Conservation (phyloP, 2,113 vertebrate genomes). For the Thymallus thymallus region DNA sequence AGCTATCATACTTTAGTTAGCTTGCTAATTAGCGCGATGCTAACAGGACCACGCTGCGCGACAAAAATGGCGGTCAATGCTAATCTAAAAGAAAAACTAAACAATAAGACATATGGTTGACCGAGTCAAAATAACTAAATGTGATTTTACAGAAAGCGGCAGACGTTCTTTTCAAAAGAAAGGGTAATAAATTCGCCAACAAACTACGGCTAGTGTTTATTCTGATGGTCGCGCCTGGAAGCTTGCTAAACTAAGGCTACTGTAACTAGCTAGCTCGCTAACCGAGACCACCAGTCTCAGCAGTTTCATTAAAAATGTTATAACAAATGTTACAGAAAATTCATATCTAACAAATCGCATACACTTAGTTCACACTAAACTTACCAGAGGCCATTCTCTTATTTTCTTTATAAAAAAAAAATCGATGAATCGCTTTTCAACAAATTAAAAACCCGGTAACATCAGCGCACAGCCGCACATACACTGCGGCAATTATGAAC, state of each 20-base stretch:
- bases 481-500: slow-evolving; percentile 63
- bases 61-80: slow-evolving; percentile 70
- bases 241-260: neutral
- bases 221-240: neutral
- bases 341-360: neutral
- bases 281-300: neutral
- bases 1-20: neutral
- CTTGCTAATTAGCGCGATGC: neutral
- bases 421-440: slow-evolving; percentile 11
- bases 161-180: neutral
- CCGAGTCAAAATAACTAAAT: neutral
- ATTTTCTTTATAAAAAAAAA: too few relatives aligned
- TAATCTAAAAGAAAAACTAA: neutral
- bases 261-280: slow-evolving; percentile 7
- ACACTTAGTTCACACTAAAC: neutral
- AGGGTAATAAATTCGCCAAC: neutral
- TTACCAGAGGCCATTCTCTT: slow-evolving; percentile 74
- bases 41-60: slow-evolving; percentile 29
- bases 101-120: neutral
- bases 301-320: neutral
- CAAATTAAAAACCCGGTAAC: slow-evolving; percentile 50
- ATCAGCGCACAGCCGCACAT: slow-evolving; percentile 22
- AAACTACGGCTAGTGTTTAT: neutral
- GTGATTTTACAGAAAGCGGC: neutral
- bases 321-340: neutral